Base-by-base conservation (phyloP, 2,113 vertebrate species). In the Aix galericulata region DNA sequence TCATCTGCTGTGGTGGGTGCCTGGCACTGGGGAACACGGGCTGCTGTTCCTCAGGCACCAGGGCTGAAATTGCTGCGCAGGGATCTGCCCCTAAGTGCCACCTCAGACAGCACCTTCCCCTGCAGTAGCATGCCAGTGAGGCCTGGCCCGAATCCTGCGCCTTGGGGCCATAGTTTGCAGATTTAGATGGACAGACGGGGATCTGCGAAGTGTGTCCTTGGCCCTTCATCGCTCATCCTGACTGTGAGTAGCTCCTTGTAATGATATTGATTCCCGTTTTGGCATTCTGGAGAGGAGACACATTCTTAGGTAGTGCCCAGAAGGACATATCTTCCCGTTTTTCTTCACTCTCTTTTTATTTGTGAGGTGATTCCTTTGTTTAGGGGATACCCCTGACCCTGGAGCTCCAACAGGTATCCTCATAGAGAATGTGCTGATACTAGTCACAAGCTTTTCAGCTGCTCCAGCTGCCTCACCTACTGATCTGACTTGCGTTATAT, bases 61-160 rank as follows among this genome's bases (percentile, higher is more conserved):
- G n/a, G 58, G 63, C 18, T 0, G 2, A 42, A 75, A 82, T 72
- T 34, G 12, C 67, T 68, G 76, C 91, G 32, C 20, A 6, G 64
- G 48, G 78, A 12, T 60, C 10, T 73, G 53, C 23, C 34, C 23
- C 75, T 52, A 4, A 26, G 14, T 36, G 55, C 34, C 58, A 14
- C 5, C 1, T 56, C 44, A 11, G 4, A 12, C 42, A 4, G 20
- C 7, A 0, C 1, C 12, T 23, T n/a, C 20, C 23, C 12, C 66
- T 55, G 56, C 63, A 10, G 1, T 48, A 6, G 50, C 0, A 13
- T 2, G 29, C 18, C 42, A 22, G 42, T 48, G 69, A 1, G 50
- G 18, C 38, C 66, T 25, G 59, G n/a, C 9, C 0, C 8, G 22
- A 6, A 26, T 40, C 48, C 87, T 59, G 4, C 7, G 12, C 38